Conservation (phyloP, 2,888 invertebrate species). For the Smittia sp. region DNA sequence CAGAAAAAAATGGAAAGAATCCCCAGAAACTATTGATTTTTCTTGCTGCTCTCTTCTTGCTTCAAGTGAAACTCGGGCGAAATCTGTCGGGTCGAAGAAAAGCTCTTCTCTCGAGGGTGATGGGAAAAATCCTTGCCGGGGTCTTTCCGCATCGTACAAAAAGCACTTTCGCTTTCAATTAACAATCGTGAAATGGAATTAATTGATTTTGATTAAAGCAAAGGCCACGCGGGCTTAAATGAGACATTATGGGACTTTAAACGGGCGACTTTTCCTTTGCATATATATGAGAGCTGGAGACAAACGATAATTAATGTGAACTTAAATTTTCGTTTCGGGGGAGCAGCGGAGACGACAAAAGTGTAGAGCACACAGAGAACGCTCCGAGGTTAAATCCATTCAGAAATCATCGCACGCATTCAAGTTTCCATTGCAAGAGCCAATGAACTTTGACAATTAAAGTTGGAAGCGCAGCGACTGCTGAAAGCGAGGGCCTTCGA, state of each 20-base stretch:
- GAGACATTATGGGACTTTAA: not conserved
- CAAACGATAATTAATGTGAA: not conserved
- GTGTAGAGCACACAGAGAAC: not conserved
- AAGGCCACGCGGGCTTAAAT: constrained; percentile 24
- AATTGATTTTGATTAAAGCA: constrained; percentile 41
- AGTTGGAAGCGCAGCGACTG: not conserved
- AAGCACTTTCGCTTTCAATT: constrained; percentile 37
- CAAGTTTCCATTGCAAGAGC: not conserved
- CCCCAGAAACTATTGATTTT: constrained; percentile 41
- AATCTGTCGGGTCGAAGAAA: not conserved
- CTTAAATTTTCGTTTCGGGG: constrained; percentile 7
- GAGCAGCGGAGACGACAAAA: not conserved
- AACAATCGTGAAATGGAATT: constrained; percentile 23
- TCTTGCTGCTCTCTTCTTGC: constrained; percentile 11
- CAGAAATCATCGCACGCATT: constrained; percentile 16
- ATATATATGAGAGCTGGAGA: not conserved
- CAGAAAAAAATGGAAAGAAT: not conserved
- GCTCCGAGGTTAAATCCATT: constrained; percentile 11
- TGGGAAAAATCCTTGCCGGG: too few species aligned
- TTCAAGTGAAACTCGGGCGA: not conserved
- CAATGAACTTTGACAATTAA: constrained; percentile 34
- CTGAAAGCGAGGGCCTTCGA: not conserved
- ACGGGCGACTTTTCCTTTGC: constrained; percentile 3
- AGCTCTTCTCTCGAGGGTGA: not conserved
- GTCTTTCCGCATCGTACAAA: not conserved